Percentiles rank a stretch among this genome's conserved stretches.
phyloP scores from a whole-genome alignment of 2,113 vertebrate genomes.

The human region DNA sequence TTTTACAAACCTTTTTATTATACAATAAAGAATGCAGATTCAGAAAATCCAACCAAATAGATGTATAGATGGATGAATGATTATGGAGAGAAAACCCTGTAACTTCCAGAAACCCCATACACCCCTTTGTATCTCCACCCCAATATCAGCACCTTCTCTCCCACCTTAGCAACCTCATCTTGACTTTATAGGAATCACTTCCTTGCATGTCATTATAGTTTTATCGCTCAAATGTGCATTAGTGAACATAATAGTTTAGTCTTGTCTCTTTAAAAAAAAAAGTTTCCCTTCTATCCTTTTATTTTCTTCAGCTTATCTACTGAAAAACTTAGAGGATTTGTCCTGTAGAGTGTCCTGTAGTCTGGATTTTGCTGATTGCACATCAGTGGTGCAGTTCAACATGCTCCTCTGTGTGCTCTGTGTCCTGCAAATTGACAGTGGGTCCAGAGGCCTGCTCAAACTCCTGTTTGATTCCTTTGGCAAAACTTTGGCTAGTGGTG shows the following conservation, averaged over 20 bases:
- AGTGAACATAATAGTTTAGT: not conserved
- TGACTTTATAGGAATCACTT: not conserved
- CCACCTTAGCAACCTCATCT: not conserved
- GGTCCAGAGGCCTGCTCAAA: not conserved
- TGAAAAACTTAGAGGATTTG: not conserved
- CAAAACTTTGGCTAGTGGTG: not conserved
- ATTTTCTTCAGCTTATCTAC: not conserved
- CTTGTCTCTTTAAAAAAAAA: not conserved
- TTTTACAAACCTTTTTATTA: not conserved
- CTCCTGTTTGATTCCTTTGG: not conserved
- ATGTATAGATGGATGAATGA: not conserved
- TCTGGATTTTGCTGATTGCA: not conserved
- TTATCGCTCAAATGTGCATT: not conserved
- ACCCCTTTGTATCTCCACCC: not conserved
- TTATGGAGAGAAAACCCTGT: not conserved
- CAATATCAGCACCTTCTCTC: not conserved
- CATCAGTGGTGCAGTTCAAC: not conserved
- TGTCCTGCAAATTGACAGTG: not conserved
- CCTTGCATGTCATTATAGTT: not conserved
- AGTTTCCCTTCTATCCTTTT: not conserved
- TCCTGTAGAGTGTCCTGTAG: not conserved
- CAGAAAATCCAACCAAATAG: not conserved
- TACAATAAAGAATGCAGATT: constrained; percentile 3
- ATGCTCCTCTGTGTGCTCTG: not conserved
- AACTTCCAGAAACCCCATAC: not conserved